Percentiles rank a stretch among this genome's conserved stretches.
These are phyloP conservation scores for Eueides isabella DNA, from an alignment of 1,140 invertebrate genomes.

Conservation along the genomic window DNA sequence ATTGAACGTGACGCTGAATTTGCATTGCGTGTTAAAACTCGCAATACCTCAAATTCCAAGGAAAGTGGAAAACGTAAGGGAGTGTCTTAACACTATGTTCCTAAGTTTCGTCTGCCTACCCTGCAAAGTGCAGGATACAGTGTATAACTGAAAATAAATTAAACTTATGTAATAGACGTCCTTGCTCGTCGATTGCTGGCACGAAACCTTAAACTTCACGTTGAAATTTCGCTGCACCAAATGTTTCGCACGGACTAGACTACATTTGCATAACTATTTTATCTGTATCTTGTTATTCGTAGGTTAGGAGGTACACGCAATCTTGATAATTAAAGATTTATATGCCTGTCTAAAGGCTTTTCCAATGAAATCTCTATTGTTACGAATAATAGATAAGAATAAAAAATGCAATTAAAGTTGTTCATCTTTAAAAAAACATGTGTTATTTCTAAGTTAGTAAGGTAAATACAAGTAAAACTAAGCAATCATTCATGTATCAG, in stretches of 20 bases:
- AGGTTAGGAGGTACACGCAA: slow-evolving; percentile 53
- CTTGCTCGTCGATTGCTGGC: slow-evolving; percentile 36
- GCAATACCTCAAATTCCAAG: too few relatives aligned
- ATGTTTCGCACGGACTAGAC: slow-evolving; percentile 46
- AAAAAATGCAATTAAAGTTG: not conserved
- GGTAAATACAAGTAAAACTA: not conserved
- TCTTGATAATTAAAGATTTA: slow-evolving; percentile 65
- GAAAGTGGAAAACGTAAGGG: too few relatives aligned
- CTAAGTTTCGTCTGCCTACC: too few relatives aligned
- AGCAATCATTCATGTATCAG: slow-evolving; percentile 3
- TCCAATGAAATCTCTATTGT: slow-evolving; percentile 44
- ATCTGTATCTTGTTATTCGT: slow-evolving; percentile 59
- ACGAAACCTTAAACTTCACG: slow-evolving; percentile 53
- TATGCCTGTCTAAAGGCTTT: slow-evolving; percentile 42
- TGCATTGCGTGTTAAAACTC: too few relatives aligned
- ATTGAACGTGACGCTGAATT: too few relatives aligned
- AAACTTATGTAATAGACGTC: not conserved
- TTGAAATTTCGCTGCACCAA: slow-evolving; percentile 52
- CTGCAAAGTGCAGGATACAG: too few relatives aligned
- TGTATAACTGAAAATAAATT: too few relatives aligned
- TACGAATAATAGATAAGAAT: slow-evolving; percentile 31
- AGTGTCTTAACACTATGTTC: too few relatives aligned
- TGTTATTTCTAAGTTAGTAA: not conserved
- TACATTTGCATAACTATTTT: slow-evolving; percentile 70
- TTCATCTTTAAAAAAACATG: not conserved